Base-by-base conservation (phyloP, 37 sponge, comb jelly and placozoan genomes). In the Oopsacas minuta region DNA sequence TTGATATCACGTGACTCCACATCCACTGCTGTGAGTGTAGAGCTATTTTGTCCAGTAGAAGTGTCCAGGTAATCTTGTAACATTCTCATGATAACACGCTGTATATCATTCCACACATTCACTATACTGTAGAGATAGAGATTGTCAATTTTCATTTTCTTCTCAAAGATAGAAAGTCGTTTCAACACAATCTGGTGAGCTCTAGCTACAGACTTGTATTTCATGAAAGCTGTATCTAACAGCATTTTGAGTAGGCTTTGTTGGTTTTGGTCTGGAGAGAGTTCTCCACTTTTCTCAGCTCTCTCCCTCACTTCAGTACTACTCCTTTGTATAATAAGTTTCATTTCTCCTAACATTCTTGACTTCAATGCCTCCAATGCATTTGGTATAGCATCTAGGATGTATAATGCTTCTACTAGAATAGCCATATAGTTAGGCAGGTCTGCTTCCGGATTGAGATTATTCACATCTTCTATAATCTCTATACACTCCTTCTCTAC, bases 111-210 rank as follows among this genome's bases (percentile, higher is more conserved):
- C 83, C 83, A 82, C 51, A 39, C 39, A 23, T 15, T 82, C 36
- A 82, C 30, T 3, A 61, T 61, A 34, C 28, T 22, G 37, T 84
- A 46, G 15, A 39, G 52, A 75, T 35, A 39, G 36, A 38, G 52
- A 36, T 84, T 39, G 82, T 52, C 53, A 75, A 36, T 39, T 7
- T 28, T 8, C 22, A 51, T 52, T 36, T 86, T 22, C 52, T 53
- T 30, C 82, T 20, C 61, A 23, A 35, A 49, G 53, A 75, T 15
- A 36, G 36, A 81, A 35, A 91, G 82, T 49, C 83, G 84, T 0
- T 36, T 36, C 86, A 94, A 88, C 36, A 94, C 82, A 38, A 90
- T 81, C 37, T 36, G 20, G 86, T 97, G 98, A 5, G 98, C 93
- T n/a, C 42, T 39, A 37, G 93, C 94, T 0, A 97, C 91, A 52